A percentile compares a stretch with the other conserved stretches of the same genome.
Evolutionary conservation across 2,888 invertebrate species (phyloP).

Genomic region (Rotaria macrura): DNA sequence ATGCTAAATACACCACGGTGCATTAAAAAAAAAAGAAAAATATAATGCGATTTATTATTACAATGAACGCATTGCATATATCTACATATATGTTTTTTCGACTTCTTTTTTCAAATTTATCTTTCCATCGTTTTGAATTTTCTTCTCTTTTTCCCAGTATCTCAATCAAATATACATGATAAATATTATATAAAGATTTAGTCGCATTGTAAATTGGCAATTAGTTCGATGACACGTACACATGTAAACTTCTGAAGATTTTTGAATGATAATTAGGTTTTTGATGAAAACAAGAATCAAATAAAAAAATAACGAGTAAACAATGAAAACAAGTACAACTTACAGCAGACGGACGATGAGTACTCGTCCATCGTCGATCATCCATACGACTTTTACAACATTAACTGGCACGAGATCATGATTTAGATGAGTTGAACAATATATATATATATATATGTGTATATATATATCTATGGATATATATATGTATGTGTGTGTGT

Average conservation of each 20-base stretch:
- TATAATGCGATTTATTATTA: neutral
- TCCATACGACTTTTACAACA: neutral
- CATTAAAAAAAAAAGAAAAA: neutral
- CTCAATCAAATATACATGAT: neutral
- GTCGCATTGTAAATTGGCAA: neutral
- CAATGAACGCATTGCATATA: neutral
- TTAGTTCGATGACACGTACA: neutral
- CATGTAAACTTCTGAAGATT: neutral
- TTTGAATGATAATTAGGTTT: too few species aligned
- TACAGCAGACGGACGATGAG: conserved; percentile 6
- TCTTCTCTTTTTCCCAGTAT: neutral
- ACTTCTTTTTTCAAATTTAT: neutral
- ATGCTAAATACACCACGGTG: neutral
- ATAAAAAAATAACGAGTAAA: too few species aligned
- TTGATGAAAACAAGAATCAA: too few species aligned
- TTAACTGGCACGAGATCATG: neutral
- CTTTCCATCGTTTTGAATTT: neutral
- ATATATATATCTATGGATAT: neutral
- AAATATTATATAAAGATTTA: neutral
- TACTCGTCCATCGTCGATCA: conserved; percentile 3
- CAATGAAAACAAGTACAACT: neutral
- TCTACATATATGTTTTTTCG: neutral
- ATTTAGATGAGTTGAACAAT: neutral
- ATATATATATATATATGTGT: neutral
- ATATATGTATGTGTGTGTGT: neutral